Base-by-base conservation (phyloP, 2,797 vertebrate genomes). In the Dendrocincla tyrannina region DNA sequence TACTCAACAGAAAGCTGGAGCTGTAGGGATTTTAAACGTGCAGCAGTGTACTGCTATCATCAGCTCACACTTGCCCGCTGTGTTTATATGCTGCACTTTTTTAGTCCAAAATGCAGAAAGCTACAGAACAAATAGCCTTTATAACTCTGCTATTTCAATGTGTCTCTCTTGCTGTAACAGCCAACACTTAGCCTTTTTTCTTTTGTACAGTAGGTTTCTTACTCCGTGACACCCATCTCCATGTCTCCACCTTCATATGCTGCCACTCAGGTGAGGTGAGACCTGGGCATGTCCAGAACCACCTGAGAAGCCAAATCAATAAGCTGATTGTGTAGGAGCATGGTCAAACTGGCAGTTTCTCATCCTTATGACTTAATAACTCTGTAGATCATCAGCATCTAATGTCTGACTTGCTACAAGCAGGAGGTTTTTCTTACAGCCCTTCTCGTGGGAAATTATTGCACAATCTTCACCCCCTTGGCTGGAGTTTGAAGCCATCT, bases 71-170 rank as follows among this genome's bases (percentile, higher is more conserved):
- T 77, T 70, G 74, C 44, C 62, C 0, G 0, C 73, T 87, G 64
- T 90, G 59, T 96, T 93, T 93, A 81, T 85, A 35, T 69, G 56
- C 82, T 47, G 50, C 33, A 46, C 62, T 80, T 79, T 81, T 92
- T 74, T 55, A 80, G 89, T 27, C 52, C 0, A 0, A 72, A 86
- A 63, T 85, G 84, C 84, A 95, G 89, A 88, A 89, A 84, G 55
- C 79, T 52, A 76, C 35, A 85, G 77, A 84, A 91, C 66, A 85
- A 93, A 75, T 47, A 80, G 53, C 60, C 85, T 93, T 80, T 87
- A n/a, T 50, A 84, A 84, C 50, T 41, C 87, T 39, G 27, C 59
- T 86, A 16, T 88, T 92, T 80, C 78, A 37, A 25, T 0, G 2
- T 62, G 28, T 64, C 85, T 70, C 41, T 79, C 67, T 68, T 70